Evolutionary conservation across 2,888 invertebrate genomes (phyloP).

Genomic region (Stegophylla sp.): DNA sequence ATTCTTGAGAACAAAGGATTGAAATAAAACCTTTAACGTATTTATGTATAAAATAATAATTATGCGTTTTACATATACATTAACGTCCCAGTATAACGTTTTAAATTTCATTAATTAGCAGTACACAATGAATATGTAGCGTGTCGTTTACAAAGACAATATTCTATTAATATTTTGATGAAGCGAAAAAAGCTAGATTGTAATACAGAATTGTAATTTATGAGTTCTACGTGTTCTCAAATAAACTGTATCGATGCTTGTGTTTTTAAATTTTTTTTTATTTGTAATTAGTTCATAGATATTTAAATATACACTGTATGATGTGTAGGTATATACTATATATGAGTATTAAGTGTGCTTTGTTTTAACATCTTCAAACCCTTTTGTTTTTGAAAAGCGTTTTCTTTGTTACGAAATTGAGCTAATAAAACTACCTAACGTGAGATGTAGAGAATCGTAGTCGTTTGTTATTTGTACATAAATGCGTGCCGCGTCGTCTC

Average conservation of each 20-base stretch:
- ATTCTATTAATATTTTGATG: background rate
- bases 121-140: no score
- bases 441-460: constrained; percentile 4
- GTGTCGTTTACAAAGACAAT: constrained; percentile 2
- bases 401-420: constrained; percentile 31
- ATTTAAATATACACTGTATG: background rate
- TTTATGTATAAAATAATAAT: no score
- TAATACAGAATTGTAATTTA: no score
- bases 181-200: no score
- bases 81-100: background rate
- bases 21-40: no score
- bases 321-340: background rate
- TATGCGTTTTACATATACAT: no score
- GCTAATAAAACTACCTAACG: constrained; percentile 29
- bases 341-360: no score
- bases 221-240: background rate
- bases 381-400: constrained; percentile 29
- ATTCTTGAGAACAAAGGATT: no score
- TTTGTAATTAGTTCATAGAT: background rate
- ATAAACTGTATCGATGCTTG: background rate
- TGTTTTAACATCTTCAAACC: background rate
- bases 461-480: constrained; percentile 47
- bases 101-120: background rate
- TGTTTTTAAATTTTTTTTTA: constrained; percentile 13
- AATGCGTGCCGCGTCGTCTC: constrained; percentile 28